Percentiles rank a stretch among this genome's conserved stretches.
Conservation (phyloP, 2,113 vertebrate genomes). For the Entosphenus tridentatus region DNA sequence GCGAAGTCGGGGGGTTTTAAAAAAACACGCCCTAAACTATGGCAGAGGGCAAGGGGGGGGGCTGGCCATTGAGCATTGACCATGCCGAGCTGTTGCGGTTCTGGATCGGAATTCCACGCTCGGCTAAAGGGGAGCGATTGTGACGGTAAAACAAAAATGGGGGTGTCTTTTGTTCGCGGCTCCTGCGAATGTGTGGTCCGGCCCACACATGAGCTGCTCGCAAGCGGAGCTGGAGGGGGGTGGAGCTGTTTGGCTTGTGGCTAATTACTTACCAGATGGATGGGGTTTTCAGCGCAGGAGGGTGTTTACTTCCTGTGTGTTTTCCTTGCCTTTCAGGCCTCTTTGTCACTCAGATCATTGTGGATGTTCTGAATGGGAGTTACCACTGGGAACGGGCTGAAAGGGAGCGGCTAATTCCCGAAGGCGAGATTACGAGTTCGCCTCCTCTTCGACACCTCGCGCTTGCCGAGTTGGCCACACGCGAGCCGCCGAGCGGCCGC, state of each 20-base stretch:
- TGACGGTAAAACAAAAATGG: conserved; percentile 4
- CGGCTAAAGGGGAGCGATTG: not conserved
- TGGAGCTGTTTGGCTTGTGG: conserved; percentile 4
- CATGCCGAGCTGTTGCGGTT: not conserved
- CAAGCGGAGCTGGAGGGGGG: too few relatives aligned
- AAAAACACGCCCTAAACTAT: too few relatives aligned
- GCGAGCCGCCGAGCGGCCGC: too few relatives aligned
- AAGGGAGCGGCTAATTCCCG: not conserved
- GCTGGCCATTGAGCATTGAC: conserved; percentile 4
- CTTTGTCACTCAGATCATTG: conserved; percentile 6
- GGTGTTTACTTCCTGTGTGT: conserved; percentile 5
- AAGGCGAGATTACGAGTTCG: too few relatives aligned
- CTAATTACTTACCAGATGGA: conserved; percentile 4
- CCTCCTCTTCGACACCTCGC: too few relatives aligned
- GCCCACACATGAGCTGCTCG: not conserved
- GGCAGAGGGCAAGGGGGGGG: not conserved
- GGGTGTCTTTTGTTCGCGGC: not conserved
- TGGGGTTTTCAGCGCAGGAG: conserved; percentile 5
- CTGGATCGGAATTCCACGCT: not conserved
- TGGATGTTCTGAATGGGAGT: conserved; percentile 1
- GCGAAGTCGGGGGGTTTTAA: too few relatives aligned
- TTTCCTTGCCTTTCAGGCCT: conserved; percentile 3
- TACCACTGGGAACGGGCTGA: not conserved
- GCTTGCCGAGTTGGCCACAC: too few relatives aligned
- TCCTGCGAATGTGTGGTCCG: conserved; percentile 5